Percentiles rank a stretch among this genome's conserved stretches.
Evolutionary conservation across 1,140 invertebrate species (phyloP).

Genomic region (Yoshiicerus persimilis): DNA sequence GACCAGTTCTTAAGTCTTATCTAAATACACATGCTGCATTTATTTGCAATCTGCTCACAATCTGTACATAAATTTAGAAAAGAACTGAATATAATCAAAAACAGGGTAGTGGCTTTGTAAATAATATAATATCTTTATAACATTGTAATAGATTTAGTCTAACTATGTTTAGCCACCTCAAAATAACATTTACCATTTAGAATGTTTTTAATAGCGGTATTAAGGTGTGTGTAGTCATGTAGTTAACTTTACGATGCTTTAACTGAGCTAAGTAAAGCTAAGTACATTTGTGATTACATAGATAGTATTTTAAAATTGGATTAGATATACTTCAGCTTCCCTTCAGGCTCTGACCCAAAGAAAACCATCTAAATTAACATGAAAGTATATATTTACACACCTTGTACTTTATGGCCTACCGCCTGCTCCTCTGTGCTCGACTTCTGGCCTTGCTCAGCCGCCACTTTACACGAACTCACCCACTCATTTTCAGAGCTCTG

Average conservation of each 20-base stretch:
- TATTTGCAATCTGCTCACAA: not conserved
- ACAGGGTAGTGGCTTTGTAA: not conserved
- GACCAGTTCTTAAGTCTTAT: not conserved
- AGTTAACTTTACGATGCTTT: no score
- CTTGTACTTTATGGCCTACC: slow-evolving; percentile 6
- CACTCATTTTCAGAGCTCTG: not conserved
- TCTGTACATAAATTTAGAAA: not conserved
- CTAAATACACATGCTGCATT: not conserved
- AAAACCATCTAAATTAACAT: not conserved
- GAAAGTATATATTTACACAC: not conserved
- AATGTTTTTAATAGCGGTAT: no score
- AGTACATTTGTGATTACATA: not conserved
- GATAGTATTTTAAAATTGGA: not conserved
- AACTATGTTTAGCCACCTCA: not conserved
- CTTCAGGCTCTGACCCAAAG: not conserved
- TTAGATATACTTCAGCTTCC: not conserved
- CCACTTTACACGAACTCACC: not conserved
- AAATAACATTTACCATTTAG: no score
- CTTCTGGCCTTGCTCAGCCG: slow-evolving; percentile 16
- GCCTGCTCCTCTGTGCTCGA: not conserved
- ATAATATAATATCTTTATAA: not conserved
- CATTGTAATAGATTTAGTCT: not conserved
- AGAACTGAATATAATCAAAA: not conserved
- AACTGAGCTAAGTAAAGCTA: not conserved
- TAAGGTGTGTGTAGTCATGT: no score